Evolutionary conservation across 2,888 invertebrate species (phyloP).

Genomic region (Diploptera punctata): DNA sequence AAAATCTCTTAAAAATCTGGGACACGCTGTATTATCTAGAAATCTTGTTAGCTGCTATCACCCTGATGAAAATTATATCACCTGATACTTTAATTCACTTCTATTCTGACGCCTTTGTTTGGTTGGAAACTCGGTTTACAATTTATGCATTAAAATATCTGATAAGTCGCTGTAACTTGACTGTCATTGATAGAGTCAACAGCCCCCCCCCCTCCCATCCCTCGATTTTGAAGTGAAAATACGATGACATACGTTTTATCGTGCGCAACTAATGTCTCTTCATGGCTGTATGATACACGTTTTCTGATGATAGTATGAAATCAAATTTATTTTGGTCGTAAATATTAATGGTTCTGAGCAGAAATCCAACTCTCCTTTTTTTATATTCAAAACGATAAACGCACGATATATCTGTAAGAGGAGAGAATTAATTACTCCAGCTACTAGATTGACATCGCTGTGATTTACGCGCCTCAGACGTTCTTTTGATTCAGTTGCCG

Average conservation of each 20-base stretch:
- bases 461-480: slow-evolving; percentile 23
- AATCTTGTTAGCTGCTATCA: not conserved
- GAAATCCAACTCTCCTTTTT: slow-evolving; percentile 15
- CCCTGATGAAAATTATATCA: too few relatives aligned
- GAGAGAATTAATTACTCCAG: slow-evolving; percentile 23
- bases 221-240: slow-evolving; percentile 11
- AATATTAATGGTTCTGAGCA: slow-evolving; percentile 27
- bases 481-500: slow-evolving; percentile 13
- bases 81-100: not conserved
- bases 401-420: slow-evolving; percentile 13
- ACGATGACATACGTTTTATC: slow-evolving; percentile 31
- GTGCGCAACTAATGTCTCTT: slow-evolving; percentile 10
- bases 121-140: not conserved
- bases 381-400: slow-evolving; percentile 21
- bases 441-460: slow-evolving; percentile 8
- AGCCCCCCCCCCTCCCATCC: not conserved
- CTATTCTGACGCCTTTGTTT: not conserved
- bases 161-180: slow-evolving; percentile 19
- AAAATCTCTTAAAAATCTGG: too few relatives aligned
- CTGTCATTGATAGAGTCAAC: slow-evolving; percentile 25
- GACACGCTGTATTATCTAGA: too few relatives aligned
- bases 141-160: slow-evolving; percentile 25
- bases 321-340: slow-evolving; percentile 30
- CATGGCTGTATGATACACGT: slow-evolving; percentile 13
- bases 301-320: slow-evolving; percentile 25